These are phyloP conservation scores for Papilio dardanus DNA, from an alignment of 1,140 invertebrate genomes.

Conservation along the genomic window DNA sequence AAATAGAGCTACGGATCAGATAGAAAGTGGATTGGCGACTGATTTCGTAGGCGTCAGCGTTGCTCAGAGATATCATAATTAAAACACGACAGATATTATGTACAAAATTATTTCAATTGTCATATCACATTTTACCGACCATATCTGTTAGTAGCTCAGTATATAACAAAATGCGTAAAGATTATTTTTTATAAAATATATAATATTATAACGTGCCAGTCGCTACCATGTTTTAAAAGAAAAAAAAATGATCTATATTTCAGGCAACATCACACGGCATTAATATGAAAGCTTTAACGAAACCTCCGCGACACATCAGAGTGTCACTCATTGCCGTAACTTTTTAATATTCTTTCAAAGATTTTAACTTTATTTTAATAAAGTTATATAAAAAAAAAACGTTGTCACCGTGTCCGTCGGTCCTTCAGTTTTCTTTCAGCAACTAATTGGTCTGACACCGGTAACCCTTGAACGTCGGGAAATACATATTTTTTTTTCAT, in stretches of 20 bases:
- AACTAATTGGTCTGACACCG: conserved; percentile 79
- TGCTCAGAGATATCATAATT: background rate
- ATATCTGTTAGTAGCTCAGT: too few relatives aligned
- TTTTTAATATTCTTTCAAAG: conserved; percentile 49
- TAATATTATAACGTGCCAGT: background rate
- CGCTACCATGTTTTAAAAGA: background rate
- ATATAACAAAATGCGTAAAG: conserved; percentile 3
- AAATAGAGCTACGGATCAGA: conserved; percentile 51
- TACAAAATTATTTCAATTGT: background rate
- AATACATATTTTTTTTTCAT: conserved; percentile 59
- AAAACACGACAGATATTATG: background rate
- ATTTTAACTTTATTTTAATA: conserved; percentile 70
- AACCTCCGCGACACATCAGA: conserved; percentile 30
- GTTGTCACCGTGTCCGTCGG: conserved; percentile 64
- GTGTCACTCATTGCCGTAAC: conserved; percentile 44
- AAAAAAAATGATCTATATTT: conserved; percentile 25
- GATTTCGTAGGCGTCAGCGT: conserved; percentile 54
- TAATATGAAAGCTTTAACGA: conserved; percentile 31
- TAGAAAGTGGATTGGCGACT: conserved; percentile 61
- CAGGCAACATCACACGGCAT: conserved; percentile 7
- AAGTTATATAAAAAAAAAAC: conserved; percentile 50
- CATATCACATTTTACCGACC: too few relatives aligned
- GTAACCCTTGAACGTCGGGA: conserved; percentile 57
- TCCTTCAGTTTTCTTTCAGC: conserved; percentile 64
- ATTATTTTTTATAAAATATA: too few relatives aligned